Base-by-base conservation (phyloP, 2,888 invertebrate species). In the Erebia epiphron region DNA sequence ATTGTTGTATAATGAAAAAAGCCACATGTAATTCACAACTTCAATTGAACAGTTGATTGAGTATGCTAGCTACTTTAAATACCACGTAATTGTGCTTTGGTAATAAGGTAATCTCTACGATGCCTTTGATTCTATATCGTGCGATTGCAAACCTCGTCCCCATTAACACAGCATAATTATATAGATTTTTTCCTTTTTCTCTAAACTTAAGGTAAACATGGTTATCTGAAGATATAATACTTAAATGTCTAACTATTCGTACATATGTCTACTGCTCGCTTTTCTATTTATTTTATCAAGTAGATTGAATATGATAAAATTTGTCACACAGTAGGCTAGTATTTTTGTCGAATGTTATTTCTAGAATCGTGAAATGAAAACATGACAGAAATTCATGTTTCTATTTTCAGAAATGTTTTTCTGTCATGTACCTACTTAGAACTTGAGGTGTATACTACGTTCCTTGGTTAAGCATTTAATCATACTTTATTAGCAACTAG, bases 141-240 rank as follows among this genome's bases (percentile, higher is more conserved):
- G 64, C 18, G 56, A 68, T 65, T 57, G 69, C 67, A 56, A 54
- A 69, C 75, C 75, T 75, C 73, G 75, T 70, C 70, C 73, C 70
- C 70, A 72, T 75, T 73, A 76, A 54, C 69, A 73, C 67, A 66
- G 68, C 11, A 56, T 21, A 13, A 46, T 46, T 9, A 4, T 46
- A 46, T 46, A 46, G 46, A 11, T 46, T 46, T 70, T 72, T 67
- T 73, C 62, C 69, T 67, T 70, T 69, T 70, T 75, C 54, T 57
- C 56, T 26, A 49, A 57, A 13, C 46, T 62, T 73, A 58, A 74
- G 74, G 71, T 67, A 67, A 75, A 74, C 70, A 62, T 63, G 72
- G 70, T 71, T 66, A 71, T 68, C 66, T 70, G 21, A 41, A 72
- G 35, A 71, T 68, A 69, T 69, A 1, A 35, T 35, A 35, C 5